Conservation (phyloP, 1,140 invertebrate genomes). For the Pachypeltis micranthus region DNA sequence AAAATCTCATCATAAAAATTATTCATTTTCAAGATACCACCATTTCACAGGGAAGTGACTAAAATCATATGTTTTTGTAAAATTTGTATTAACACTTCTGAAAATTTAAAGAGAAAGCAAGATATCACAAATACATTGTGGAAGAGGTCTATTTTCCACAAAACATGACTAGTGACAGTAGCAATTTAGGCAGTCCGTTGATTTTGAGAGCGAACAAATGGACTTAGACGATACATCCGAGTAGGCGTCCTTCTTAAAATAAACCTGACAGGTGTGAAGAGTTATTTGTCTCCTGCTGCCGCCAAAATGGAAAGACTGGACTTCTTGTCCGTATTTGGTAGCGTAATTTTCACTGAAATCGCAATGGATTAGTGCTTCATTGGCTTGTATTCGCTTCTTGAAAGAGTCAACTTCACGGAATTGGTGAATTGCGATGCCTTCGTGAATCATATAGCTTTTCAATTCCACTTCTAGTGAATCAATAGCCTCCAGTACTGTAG, state of each 20-base stretch:
- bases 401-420: not conserved
- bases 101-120: too few species aligned
- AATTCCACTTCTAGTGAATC: not conserved
- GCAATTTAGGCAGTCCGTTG: too few species aligned
- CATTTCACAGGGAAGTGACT: too few species aligned
- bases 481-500: not conserved
- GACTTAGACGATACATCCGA: too few species aligned
- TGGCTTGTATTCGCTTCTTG: not conserved
- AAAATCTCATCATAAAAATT: too few species aligned
- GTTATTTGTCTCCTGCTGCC: conserved; percentile 29
- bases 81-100: too few species aligned
- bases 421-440: not conserved
- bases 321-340: conserved; percentile 31
- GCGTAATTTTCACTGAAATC: conserved; percentile 33
- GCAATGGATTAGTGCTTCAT: conserved; percentile 29
- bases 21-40: too few species aligned
- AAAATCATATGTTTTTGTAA: too few species aligned
- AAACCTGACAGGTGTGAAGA: conserved; percentile 33
- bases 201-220: too few species aligned
- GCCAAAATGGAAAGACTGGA: conserved; percentile 31
- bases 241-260: conserved; percentile 14
- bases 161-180: too few species aligned
- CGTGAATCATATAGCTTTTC: not conserved
- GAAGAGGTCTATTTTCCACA: too few species aligned
- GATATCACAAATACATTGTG: too few species aligned